Base-by-base conservation (phyloP, 1,140 invertebrate genomes). In the Aporrectodea caliginosa region DNA sequence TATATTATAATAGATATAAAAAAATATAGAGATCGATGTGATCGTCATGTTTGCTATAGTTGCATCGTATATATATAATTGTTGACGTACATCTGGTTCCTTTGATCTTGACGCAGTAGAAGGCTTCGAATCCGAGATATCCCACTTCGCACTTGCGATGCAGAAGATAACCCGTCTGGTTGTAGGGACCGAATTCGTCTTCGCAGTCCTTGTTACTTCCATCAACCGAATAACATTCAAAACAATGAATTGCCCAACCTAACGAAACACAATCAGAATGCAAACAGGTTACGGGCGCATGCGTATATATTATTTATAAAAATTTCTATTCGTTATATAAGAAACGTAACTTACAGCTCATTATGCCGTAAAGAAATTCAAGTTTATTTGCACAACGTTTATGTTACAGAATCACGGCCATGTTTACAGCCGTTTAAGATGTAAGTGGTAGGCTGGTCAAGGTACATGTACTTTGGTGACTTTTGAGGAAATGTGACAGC, bases 61-160 rank as follows among this genome's bases (percentile, higher is more conserved):
- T n/a, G n/a, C n/a, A n/a, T n/a, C n/a, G n/a, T n/a, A n/a, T 16
- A 35, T 35, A 69, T 31, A 30, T 58, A n/a, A n/a, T n/a, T n/a
- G n/a, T 27, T 78, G 2, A n/a, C 81, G 81, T 78, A 86, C 85
- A 82, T 82, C 81, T 80, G 16, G 78, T 77, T 58, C 84, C 85
- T 73, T 83, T 84, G 34, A 86, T 78, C 81, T 86, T 86, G 77
- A 84, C 83, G 75, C 85, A 86, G 80, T 83, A 82, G 12, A 81
- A 83, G 34, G 83, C 84, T 33, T 75, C 82, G 83, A 85, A 86
- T 32, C 77, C 81, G 81, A 84, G 84, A 75, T 78, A 84, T 71
- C 84, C 83, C 69, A 83, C 83, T 32, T 77, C 76, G 75, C 85
- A 86, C 16, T 83, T 58, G 31, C 83, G 73, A 30, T 81, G 69